Base-by-base conservation (phyloP, 2,888 invertebrate genomes). In the Anoplius nigerrimus region DNA sequence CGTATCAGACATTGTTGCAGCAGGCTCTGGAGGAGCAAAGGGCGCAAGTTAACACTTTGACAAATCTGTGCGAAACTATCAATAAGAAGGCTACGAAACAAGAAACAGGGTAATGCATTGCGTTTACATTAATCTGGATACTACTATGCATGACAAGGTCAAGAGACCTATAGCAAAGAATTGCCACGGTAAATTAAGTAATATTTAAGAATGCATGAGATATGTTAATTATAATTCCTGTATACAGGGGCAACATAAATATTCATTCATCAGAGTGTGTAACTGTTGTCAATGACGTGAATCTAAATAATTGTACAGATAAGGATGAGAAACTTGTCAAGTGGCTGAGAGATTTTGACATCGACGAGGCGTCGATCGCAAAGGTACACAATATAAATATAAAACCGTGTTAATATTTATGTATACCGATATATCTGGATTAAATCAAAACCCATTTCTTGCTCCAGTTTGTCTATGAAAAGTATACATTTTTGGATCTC, bases 401-500 rank as follows among this genome's bases (percentile, higher is more conserved):
- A 43, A 48, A 15, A 43, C 16, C 18, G 42, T 48, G 15, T 18
- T 21, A 62, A 22, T 45, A 46, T 21, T 6, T 58, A 27, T 58
- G 0, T 58, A 46, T 24, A 51, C 24, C 8, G 51, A 34, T 24
- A 42, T 53, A 18, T 15, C 51, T 11, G 6, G 46, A 46, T 58
- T 8, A 22, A 46, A 21, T 22, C 0, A 34, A 34, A 56, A 22
- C n/a, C 18, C 5, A 57, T 16, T 13, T 46, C 73, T 69, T 71
- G 53, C 85, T 84, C 21, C 74, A 91, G 91, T 90, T 97, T 78
- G 87, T 93, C 2, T 89, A 90, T 22, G 95, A 97, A 87, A 94
- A 94, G 74, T 98, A 94, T 87, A 92, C 93, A 0, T 91, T 96
- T 71, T 92, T 93, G 27, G 97, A 98, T 88, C 90, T 98, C 60